Evolutionary conservation across 2,797 vertebrate genomes (phyloP).

Genomic region (Podarcis siculus): DNA sequence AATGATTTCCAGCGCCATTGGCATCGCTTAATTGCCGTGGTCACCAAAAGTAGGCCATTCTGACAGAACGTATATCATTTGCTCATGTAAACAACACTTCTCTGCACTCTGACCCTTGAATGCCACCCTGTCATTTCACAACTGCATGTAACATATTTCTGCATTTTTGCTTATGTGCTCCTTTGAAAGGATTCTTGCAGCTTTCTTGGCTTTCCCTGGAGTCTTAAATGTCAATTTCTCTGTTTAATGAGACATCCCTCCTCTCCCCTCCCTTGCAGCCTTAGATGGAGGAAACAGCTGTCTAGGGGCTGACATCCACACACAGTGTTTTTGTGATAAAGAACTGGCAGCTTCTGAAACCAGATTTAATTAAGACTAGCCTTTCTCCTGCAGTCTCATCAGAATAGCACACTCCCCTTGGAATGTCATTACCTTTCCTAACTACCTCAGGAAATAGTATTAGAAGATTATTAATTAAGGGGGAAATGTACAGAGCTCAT

Average conservation of each 20-base stretch:
- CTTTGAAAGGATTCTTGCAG: background rate
- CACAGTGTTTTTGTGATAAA: background rate
- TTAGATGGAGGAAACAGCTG: conserved; percentile 19
- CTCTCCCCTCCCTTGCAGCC: background rate
- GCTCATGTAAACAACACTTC: background rate
- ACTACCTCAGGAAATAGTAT: conserved; percentile 1
- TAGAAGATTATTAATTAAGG: conserved; percentile 31
- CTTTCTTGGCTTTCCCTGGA: background rate
- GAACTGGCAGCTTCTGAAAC: conserved; percentile 4
- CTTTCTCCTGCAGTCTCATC: background rate
- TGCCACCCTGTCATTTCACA: background rate
- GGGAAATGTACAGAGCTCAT: conserved; percentile 13
- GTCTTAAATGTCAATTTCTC: background rate
- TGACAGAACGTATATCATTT: conserved; percentile 5
- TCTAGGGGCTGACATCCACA: background rate
- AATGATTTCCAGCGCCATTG: background rate
- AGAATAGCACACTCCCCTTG: background rate
- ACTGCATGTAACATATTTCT: background rate
- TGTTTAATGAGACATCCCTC: conserved; percentile 16
- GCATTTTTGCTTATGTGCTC: background rate
- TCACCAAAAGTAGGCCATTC: background rate
- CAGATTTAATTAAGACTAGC: conserved; percentile 11
- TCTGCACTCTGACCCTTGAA: background rate
- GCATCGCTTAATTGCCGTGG: background rate
- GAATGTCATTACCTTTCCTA: conserved; percentile 2